These are phyloP conservation scores for Lithophane semibrunnea DNA, from an alignment of 2,888 invertebrate genomes.

Conservation along the genomic window DNA sequence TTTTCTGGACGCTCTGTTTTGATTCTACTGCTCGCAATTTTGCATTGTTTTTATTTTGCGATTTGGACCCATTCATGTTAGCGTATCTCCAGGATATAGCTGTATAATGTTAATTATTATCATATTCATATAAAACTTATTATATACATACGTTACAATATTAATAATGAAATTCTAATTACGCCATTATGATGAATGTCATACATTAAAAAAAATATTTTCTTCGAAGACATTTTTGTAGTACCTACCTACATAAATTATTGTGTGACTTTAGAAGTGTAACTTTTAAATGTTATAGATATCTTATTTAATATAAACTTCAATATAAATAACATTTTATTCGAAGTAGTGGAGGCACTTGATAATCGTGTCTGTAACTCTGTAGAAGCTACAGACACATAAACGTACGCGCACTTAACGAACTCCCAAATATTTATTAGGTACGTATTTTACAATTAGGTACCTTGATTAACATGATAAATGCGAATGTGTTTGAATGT, in stretches of 20 bases:
- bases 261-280: conserved; percentile 31
- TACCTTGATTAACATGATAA: conserved; percentile 52
- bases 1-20: conserved; percentile 21
- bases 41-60: conserved; percentile 10
- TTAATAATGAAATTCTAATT: conserved; percentile 32
- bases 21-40: conserved; percentile 14
- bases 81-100: conserved; percentile 18
- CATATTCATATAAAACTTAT: conserved; percentile 33
- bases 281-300: conserved; percentile 42
- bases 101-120: conserved; percentile 25
- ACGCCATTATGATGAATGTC: conserved; percentile 32
- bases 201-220: conserved; percentile 35
- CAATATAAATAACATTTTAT: conserved; percentile 55
- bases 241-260: neutral
- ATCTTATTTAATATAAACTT: conserved; percentile 61
- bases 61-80: conserved; percentile 8
- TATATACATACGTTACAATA: conserved; percentile 25
- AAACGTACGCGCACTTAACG: conserved; percentile 24
- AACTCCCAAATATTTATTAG: conserved; percentile 29
- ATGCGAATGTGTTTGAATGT: conserved; percentile 48
- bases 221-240: conserved; percentile 24
- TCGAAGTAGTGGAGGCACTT: conserved; percentile 60
- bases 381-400: conserved; percentile 39
- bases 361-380: conserved; percentile 34
- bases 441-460: conserved; percentile 21